Evolutionary conservation across 2,888 invertebrate genomes (phyloP).

Genomic region (Stegophylla sp.): DNA sequence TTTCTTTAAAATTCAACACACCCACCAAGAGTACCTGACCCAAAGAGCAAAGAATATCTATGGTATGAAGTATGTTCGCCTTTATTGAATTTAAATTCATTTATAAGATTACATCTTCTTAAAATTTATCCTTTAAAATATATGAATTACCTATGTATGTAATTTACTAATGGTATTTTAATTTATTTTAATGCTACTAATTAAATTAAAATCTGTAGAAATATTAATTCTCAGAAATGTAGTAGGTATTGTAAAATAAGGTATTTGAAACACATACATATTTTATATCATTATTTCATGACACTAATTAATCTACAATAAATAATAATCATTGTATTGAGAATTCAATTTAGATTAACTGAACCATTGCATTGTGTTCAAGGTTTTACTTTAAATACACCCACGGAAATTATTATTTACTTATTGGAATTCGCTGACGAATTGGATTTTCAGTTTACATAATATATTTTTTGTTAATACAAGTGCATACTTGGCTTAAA

Average conservation of each 20-base stretch:
- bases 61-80: too few species aligned
- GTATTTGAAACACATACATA: neutral
- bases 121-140: too few species aligned
- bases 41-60: too few species aligned
- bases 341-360: neutral
- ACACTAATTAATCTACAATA: neutral
- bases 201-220: neutral
- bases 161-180: too few species aligned
- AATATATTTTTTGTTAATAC: neutral
- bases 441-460: neutral
- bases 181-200: neutral
- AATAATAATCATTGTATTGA: conserved; percentile 32
- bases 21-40: too few species aligned
- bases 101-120: too few species aligned
- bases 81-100: too few species aligned
- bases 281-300: conserved; percentile 1
- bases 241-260: too few species aligned
- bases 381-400: neutral
- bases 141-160: too few species aligned
- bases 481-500: neutral
- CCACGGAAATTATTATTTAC: conserved; percentile 14
- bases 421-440: conserved; percentile 26
- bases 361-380: conserved; percentile 8
- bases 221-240: neutral
- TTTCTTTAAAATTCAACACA: too few species aligned